Conservation (phyloP, 2,888 invertebrate genomes). For the Diadegma fenestrale region DNA sequence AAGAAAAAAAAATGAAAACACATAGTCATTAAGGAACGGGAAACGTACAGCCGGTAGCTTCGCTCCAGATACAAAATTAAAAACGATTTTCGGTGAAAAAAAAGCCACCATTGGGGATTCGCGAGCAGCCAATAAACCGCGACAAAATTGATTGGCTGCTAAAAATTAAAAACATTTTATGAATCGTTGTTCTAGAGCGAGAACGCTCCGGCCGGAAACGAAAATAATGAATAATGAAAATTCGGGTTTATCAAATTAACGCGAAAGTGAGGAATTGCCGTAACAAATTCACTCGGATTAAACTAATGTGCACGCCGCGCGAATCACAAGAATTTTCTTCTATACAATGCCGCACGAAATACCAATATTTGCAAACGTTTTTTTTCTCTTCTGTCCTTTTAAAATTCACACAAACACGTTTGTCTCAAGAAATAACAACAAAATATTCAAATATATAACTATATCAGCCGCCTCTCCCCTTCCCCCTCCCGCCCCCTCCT, state of each 20-base stretch:
- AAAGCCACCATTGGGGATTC: conserved; percentile 19
- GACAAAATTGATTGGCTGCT: not conserved
- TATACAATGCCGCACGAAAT: conserved; percentile 2
- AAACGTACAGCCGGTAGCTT: conserved; percentile 77
- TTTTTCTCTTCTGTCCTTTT: no score
- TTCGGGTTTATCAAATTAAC: conserved; percentile 68
- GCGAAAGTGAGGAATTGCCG: conserved; percentile 83
- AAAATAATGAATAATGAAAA: conserved; percentile 66
- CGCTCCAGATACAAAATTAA: conserved; percentile 81
- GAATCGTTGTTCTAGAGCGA: conserved; percentile 78
- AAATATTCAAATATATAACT: conserved; percentile 10
- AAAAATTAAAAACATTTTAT: conserved; percentile 1
- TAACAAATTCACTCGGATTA: conserved; percentile 44
- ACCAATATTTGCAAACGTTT: not conserved
- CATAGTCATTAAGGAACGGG: conserved; percentile 69
- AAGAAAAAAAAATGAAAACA: conserved; percentile 69
- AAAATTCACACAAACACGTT: no score
- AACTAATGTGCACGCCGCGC: conserved; percentile 62
- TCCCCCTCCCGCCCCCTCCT: conserved; percentile 18
- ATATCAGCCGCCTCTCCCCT: no score
- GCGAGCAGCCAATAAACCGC: no score
- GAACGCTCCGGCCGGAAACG: conserved; percentile 76
- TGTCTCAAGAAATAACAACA: no score
- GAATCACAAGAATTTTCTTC: not conserved
- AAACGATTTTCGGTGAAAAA: conserved; percentile 29